Base-by-base conservation (phyloP, 2,888 invertebrate species). In the Cephus pygmeus region DNA sequence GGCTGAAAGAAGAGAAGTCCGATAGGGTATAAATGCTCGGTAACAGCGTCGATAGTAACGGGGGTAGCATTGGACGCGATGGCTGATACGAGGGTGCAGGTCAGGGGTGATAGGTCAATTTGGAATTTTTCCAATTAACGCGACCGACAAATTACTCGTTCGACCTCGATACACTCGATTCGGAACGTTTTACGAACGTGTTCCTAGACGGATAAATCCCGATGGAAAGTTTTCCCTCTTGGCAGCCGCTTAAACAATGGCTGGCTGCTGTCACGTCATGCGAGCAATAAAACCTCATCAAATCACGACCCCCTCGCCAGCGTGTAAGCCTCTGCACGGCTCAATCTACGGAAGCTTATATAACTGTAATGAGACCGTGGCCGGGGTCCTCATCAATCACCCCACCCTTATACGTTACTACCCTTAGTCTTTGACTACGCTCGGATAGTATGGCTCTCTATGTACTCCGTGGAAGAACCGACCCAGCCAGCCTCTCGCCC, bases 321-420 rank as follows among this genome's bases (percentile, higher is more conserved):
- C 87, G 86, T 86, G 86, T 91, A 91, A 91, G 91, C 90, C 88
- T 88, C 86, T 85, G 87, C 84, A 87, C 85, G 86, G 90, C 90
- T 90, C 90, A 90, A 91, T 91, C 91, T 91, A 91, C 89, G 87
- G 88, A 90, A 91, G 91, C 91, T 91, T 91, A 91, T 91, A 91
- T 89, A 91, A 90, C 90, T 90, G 91, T 91, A 91, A 91, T 91
- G 91, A 91, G 91, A 91, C 90, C 89, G 89, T 89, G 90, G 90
- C 87, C 90, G 86, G 84, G 87, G 86, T 88, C 82, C 90, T 91
- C 91, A 91, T 91, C 91, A 91, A 91, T 91, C 91, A 91, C 91
- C 86, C 88, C 87, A 83, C 79, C 88, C 83, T 81, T 85, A 81
- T 83, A 69, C 56, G 56, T 56, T 56, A 56, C 56, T 56, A 56